Conservation (phyloP, 1,140 invertebrate genomes). For the Drosophila tristis region DNA sequence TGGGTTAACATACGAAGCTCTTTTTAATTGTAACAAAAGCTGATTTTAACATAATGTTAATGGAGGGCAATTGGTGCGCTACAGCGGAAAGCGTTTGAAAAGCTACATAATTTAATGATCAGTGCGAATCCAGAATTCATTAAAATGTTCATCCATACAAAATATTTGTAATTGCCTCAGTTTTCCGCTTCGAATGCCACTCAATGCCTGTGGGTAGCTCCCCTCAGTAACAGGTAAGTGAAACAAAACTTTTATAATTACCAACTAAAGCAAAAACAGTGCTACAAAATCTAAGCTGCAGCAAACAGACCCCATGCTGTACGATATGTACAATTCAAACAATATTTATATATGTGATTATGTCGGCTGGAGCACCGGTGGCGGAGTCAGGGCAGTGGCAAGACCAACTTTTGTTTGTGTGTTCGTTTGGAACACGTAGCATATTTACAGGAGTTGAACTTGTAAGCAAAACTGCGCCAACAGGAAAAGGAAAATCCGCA, state of each 20-base stretch:
- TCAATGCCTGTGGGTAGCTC: background rate
- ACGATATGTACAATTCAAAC: slow-evolving; percentile 35
- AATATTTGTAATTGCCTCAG: too few species aligned
- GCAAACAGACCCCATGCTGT: too few species aligned
- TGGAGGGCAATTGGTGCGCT: too few species aligned
- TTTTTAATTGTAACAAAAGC: background rate
- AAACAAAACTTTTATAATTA: slow-evolving; percentile 60
- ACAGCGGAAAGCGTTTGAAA: too few species aligned
- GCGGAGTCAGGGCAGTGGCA: slow-evolving; percentile 17
- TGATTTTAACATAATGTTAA: background rate
- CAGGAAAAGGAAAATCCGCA: slow-evolving; percentile 55
- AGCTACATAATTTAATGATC: too few species aligned
- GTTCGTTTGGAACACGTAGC: slow-evolving; percentile 45
- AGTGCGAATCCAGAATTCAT: background rate
- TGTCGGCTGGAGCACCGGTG: slow-evolving; percentile 45
- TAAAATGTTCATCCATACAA: background rate
- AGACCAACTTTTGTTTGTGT: slow-evolving; percentile 63
- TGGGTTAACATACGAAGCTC: slow-evolving; percentile 5
- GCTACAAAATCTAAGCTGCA: slow-evolving; percentile 27
- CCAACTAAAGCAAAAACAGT: slow-evolving; percentile 47
- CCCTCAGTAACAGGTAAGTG: slow-evolving; percentile 22
- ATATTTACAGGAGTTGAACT: slow-evolving; percentile 73
- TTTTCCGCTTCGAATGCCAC: background rate
- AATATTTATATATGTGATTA: slow-evolving; percentile 72
- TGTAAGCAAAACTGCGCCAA: slow-evolving; percentile 58